Conservation (phyloP, 2,113 vertebrate genomes). For the Falco punctatus region DNA sequence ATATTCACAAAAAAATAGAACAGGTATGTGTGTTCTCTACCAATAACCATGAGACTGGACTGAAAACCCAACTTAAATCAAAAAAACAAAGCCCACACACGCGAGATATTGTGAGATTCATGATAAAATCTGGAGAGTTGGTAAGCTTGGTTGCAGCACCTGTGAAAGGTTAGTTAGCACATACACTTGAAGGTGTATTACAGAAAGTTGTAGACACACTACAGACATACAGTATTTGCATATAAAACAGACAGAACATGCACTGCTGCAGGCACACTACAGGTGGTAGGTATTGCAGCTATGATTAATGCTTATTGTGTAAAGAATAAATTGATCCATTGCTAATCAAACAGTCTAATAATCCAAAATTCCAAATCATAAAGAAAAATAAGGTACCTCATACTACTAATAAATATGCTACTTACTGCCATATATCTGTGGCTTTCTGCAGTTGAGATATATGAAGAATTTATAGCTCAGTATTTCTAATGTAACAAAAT, state of each 20-base stretch:
- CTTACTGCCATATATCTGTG: neutral
- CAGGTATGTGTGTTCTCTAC: neutral
- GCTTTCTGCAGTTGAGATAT: neutral
- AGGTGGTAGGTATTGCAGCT: slow-evolving; percentile 55
- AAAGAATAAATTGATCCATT: neutral
- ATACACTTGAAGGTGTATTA: slow-evolving; percentile 61
- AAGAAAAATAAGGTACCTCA: neutral
- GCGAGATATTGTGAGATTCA: neutral
- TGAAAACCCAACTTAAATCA: slow-evolving; percentile 1
- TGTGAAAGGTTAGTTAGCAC: slow-evolving; percentile 74
- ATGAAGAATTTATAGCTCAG: neutral
- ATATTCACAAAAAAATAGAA: neutral
- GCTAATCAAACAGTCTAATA: neutral
- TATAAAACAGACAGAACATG: slow-evolving; percentile 68
- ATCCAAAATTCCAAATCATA: neutral
- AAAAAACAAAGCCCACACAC: neutral
- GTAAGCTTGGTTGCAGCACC: slow-evolving; percentile 33
- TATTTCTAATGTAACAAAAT: neutral
- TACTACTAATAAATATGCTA: neutral
- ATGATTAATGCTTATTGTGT: neutral
- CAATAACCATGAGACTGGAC: neutral
- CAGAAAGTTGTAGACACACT: slow-evolving; percentile 51
- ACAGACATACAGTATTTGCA: slow-evolving; percentile 44
- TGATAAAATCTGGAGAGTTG: neutral
- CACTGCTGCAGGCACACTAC: slow-evolving; percentile 67